A percentile compares a stretch with the other conserved stretches of the same genome.
Conservation (phyloP, 1,140 invertebrate species). For the Rhagoletis zephyria region DNA sequence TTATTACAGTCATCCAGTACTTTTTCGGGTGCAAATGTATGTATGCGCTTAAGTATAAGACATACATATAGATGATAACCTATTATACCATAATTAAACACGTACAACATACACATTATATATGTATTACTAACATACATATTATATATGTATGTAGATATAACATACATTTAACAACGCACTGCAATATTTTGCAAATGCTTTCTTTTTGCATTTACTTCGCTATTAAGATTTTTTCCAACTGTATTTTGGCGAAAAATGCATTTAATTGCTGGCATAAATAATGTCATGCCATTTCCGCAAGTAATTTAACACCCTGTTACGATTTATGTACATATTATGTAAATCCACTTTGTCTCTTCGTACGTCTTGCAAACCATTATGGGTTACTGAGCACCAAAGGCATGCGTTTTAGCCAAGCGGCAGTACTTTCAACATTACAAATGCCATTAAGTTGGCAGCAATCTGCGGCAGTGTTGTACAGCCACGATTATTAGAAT, state of each 20-base stretch:
- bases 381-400: background rate
- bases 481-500: slow-evolving; percentile 13
- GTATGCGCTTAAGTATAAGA: too few species aligned
- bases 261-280: slow-evolving; percentile 50
- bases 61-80: background rate
- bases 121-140: background rate
- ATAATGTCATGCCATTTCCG: slow-evolving; percentile 49
- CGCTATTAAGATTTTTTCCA: slow-evolving; percentile 45
- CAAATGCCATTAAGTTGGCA: slow-evolving; percentile 45
- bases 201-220: slow-evolving; percentile 41
- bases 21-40: background rate
- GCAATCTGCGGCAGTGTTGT: slow-evolving; percentile 32
- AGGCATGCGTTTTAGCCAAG: slow-evolving; percentile 41
- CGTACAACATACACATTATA: background rate
- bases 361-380: background rate
- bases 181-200: background rate
- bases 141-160: background rate
- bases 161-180: background rate
- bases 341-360: background rate
- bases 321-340: slow-evolving; percentile 41
- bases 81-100: background rate
- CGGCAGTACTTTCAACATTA: slow-evolving; percentile 39
- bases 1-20: background rate
- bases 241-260: slow-evolving; percentile 23
- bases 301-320: slow-evolving; percentile 47